A percentile compares a stretch with the other conserved stretches of the same genome.
These are phyloP conservation scores for Bibio marci DNA, from an alignment of 2,888 invertebrate species.

Conservation along the genomic window DNA sequence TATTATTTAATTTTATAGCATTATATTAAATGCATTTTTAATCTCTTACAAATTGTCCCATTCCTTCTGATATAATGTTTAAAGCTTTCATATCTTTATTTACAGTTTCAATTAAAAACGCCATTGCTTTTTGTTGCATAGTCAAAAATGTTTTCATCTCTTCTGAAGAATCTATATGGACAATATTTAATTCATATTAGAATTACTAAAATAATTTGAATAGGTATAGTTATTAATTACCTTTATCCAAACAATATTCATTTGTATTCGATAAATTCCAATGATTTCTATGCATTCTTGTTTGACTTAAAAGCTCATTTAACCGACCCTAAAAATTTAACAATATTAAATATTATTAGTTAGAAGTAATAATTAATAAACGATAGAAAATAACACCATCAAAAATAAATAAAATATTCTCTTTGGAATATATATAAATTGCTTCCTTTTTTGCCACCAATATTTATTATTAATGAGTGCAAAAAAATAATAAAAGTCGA, in stretches of 20 bases:
- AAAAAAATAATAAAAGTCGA: too few species aligned
- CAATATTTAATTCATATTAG: not conserved
- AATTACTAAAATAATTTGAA: slow-evolving; percentile 1
- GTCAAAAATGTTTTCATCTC: slow-evolving; percentile 61
- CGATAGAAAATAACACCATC: not conserved
- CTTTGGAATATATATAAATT: too few species aligned
- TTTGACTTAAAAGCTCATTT: slow-evolving; percentile 77
- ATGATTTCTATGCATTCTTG: slow-evolving; percentile 54
- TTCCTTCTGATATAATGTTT: slow-evolving; percentile 60
- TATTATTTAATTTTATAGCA: too few species aligned
- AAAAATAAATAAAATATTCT: slow-evolving; percentile 2
- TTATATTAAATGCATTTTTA: too few species aligned
- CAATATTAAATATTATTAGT: too few species aligned
- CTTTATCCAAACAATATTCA: slow-evolving; percentile 65
- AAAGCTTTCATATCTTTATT: slow-evolving; percentile 63
- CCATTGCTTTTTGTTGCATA: slow-evolving; percentile 79
- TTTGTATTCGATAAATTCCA: slow-evolving; percentile 35
- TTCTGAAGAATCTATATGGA: slow-evolving; percentile 38
- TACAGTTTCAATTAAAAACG: slow-evolving; percentile 67
- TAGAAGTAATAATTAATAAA: slow-evolving; percentile 2
- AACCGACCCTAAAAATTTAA: slow-evolving; percentile 42
- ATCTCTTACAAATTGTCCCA: slow-evolving; percentile 42
- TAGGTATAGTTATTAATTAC: too few species aligned
- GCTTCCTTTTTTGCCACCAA: too few species aligned
- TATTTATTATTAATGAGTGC: too few species aligned